Percentiles rank a stretch among this genome's conserved stretches.
Conservation (phyloP, 2,797 vertebrate species). For the Orestias chungarensis region DNA sequence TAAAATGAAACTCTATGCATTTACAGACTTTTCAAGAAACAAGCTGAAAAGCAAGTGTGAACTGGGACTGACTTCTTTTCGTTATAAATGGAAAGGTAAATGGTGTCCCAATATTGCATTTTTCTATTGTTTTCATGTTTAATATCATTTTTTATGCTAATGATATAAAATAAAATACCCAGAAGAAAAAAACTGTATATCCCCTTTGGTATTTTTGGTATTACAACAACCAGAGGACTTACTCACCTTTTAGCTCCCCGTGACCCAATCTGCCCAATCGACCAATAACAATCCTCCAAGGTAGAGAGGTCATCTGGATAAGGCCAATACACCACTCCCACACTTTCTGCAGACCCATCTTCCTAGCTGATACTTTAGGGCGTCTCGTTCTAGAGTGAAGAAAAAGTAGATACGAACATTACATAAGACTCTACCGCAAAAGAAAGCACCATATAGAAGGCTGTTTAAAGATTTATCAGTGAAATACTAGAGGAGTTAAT, state of each 20-base stretch:
- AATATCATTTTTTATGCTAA: background rate
- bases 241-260: slow-evolving; percentile 92
- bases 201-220: background rate
- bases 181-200: background rate
- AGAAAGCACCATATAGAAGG: background rate
- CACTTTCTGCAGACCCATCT: slow-evolving; percentile 94
- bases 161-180: background rate
- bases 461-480: background rate
- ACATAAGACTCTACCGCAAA: background rate
- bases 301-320: slow-evolving; percentile 95
- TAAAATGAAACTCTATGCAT: too few species aligned
- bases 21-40: too few species aligned
- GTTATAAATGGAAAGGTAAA: background rate
- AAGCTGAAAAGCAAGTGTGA: background rate
- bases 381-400: slow-evolving; percentile 83
- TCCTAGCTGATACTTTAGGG: slow-evolving; percentile 92
- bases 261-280: slow-evolving; percentile 94
- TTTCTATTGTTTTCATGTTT: background rate
- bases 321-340: slow-evolving; percentile 98
- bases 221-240: background rate
- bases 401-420: background rate
- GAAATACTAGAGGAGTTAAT: background rate
- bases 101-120: background rate
- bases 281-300: slow-evolving; percentile 98
- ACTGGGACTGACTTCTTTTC: too few species aligned